These are phyloP conservation scores for Periophthalmus modestus DNA, from an alignment of 2,113 vertebrate genomes.

Conservation along the genomic window DNA sequence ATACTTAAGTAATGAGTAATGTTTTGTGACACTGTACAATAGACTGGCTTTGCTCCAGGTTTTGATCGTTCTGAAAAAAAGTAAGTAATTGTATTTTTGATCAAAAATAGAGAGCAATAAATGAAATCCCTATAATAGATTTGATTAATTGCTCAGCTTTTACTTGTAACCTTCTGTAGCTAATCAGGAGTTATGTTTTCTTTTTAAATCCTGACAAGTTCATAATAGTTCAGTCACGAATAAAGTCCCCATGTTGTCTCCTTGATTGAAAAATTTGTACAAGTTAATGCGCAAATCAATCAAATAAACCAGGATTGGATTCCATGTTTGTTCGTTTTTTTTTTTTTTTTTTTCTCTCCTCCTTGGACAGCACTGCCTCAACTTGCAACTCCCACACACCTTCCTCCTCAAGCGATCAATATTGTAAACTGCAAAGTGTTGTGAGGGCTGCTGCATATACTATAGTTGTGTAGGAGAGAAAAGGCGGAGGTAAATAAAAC, in stretches of 20 bases:
- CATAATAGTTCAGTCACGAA: not conserved
- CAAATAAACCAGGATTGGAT: conserved; percentile 1
- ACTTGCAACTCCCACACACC: conserved; percentile 6
- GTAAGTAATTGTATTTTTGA: no score
- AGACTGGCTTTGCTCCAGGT: no score
- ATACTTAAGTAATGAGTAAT: no score
- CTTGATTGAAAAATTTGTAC: not conserved
- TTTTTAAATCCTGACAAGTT: not conserved
- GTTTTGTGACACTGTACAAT: no score
- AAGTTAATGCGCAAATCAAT: not conserved
- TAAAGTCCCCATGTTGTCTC: not conserved
- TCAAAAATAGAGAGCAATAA: no score
- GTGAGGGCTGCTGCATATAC: conserved; percentile 20
- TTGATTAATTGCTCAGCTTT: no score
- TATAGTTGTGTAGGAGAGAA: conserved; percentile 26
- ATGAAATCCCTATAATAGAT: no score
- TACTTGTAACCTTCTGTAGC: not conserved
- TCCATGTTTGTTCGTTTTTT: no score
- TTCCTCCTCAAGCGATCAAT: conserved; percentile 47
- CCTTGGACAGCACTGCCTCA: conserved; percentile 12
- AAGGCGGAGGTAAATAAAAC: conserved; percentile 51
- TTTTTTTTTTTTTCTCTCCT: not conserved
- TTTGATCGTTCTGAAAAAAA: no score
- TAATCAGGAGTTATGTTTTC: not conserved
- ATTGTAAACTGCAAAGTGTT: conserved; percentile 32